Percentiles rank a stretch among this genome's conserved stretches.
Evolutionary conservation across 2,888 invertebrate species (phyloP).

Genomic region (Apeira syringaria): DNA sequence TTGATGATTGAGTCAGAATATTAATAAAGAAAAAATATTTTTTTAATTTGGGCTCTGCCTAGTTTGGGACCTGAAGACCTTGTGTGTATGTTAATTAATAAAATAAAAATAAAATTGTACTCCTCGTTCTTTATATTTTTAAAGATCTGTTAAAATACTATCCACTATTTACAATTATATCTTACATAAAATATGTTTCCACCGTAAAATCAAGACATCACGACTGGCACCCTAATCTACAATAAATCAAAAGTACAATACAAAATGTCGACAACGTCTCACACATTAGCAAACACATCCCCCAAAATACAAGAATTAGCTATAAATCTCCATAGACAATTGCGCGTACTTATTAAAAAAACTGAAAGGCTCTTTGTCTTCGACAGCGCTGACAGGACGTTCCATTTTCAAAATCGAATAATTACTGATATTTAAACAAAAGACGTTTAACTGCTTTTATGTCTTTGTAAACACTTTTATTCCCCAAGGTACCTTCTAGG

Average conservation of each 20-base stretch:
- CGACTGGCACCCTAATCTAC: not conserved
- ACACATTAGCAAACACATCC: slow-evolving; percentile 23
- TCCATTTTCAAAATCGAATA: slow-evolving; percentile 49
- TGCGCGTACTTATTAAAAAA: slow-evolving; percentile 38
- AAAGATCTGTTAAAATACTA: too few relatives aligned
- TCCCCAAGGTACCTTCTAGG: slow-evolving; percentile 48
- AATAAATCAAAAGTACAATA: slow-evolving; percentile 23
- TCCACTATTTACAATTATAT: too few relatives aligned
- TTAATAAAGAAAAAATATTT: too few relatives aligned
- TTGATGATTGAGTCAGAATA: too few relatives aligned
- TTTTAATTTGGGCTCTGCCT: too few relatives aligned
- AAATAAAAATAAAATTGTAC: too few relatives aligned
- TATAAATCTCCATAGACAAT: slow-evolving; percentile 41
- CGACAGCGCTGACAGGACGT: slow-evolving; percentile 37
- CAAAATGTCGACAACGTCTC: slow-evolving; percentile 18
- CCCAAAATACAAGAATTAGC: slow-evolving; percentile 16
- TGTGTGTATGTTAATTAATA: too few relatives aligned
- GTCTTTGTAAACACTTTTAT: slow-evolving; percentile 19
- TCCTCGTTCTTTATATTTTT: too few relatives aligned
- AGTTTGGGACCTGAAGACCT: too few relatives aligned
- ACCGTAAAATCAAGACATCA: slow-evolving; percentile 4
- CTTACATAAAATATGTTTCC: too few relatives aligned
- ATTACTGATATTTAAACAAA: slow-evolving; percentile 47
- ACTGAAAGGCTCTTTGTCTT: slow-evolving; percentile 25
- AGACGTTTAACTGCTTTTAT: slow-evolving; percentile 17